Evolutionary conservation across 2,797 vertebrate species (phyloP).

Genomic region (Pangasius larnaudii): DNA sequence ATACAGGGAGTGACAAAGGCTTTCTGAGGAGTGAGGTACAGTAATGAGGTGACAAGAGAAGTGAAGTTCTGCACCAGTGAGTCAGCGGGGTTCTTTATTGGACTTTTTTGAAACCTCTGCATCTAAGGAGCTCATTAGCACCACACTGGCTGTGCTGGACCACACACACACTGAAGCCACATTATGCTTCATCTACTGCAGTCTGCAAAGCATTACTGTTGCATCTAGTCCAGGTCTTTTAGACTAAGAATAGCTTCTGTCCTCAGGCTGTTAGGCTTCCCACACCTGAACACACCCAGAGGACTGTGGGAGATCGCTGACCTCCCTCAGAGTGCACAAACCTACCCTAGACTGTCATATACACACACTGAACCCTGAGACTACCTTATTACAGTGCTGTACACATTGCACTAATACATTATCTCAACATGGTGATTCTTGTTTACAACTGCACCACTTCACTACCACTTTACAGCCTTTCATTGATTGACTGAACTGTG

Average conservation of each 20-base stretch:
- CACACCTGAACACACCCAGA: background rate
- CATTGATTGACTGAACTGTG: background rate
- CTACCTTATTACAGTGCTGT: background rate
- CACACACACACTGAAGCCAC: background rate
- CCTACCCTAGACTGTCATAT: background rate
- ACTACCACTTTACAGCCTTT: background rate
- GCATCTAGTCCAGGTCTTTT: background rate
- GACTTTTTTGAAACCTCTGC: background rate
- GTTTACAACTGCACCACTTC: constrained; percentile 1
- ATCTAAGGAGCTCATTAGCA: constrained; percentile 30
- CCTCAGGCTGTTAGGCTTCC: constrained; percentile 11
- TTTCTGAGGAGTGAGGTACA: background rate
- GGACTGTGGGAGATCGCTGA: background rate
- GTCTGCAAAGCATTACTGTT: constrained; percentile 8
- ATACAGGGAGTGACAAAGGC: background rate
- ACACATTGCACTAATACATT: background rate
- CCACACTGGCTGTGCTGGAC: constrained; percentile 21
- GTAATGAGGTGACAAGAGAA: constrained; percentile 18
- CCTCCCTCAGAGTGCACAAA: background rate
- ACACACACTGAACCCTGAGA: background rate
- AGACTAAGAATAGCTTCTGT: background rate
- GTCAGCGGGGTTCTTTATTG: constrained; percentile 20
- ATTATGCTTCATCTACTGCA: constrained; percentile 15
- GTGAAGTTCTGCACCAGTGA: constrained; percentile 18
- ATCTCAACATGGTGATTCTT: background rate